Percentiles rank a stretch among this genome's conserved stretches.
Conservation (phyloP, 2,113 vertebrate species). For the Oreochromis aureus region DNA sequence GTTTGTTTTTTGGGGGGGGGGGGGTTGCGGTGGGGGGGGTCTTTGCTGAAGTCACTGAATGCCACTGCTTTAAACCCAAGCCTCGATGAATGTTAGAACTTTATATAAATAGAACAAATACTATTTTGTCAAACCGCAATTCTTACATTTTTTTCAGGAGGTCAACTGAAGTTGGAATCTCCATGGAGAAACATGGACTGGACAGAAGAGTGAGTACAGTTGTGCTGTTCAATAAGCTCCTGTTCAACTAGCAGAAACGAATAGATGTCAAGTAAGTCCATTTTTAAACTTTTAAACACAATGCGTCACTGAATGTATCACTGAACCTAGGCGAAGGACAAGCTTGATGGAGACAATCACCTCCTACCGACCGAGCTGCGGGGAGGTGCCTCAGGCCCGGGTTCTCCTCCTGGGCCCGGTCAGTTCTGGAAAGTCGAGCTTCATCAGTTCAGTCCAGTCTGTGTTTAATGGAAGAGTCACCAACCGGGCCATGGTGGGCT, state of each 20-base stretch:
- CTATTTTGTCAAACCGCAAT: neutral
- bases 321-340: slow-evolving; percentile 32
- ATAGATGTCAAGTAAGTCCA: accelerated
- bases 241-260: accelerated
- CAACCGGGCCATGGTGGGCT: slow-evolving; percentile 71
- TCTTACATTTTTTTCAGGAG: neutral
- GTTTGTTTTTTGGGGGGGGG: accelerated
- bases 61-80: accelerated
- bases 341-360: slow-evolving; percentile 46
- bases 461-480: slow-evolving; percentile 67
- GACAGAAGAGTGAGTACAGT: slow-evolving; percentile 55
- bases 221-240: neutral
- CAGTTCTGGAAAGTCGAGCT: slow-evolving; percentile 72
- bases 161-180: neutral
- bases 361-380: slow-evolving; percentile 42
- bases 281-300: neutral
- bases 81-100: accelerated
- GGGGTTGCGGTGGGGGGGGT: neutral
- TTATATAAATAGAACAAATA: neutral
- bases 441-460: slow-evolving; percentile 73
- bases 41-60: neutral
- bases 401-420: slow-evolving; percentile 69
- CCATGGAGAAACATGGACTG: slow-evolving; percentile 56
- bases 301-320: neutral
- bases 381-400: slow-evolving; percentile 32